Evolutionary conservation across 2,113 vertebrate species (phyloP).

Genomic region (Carassius carassius): DNA sequence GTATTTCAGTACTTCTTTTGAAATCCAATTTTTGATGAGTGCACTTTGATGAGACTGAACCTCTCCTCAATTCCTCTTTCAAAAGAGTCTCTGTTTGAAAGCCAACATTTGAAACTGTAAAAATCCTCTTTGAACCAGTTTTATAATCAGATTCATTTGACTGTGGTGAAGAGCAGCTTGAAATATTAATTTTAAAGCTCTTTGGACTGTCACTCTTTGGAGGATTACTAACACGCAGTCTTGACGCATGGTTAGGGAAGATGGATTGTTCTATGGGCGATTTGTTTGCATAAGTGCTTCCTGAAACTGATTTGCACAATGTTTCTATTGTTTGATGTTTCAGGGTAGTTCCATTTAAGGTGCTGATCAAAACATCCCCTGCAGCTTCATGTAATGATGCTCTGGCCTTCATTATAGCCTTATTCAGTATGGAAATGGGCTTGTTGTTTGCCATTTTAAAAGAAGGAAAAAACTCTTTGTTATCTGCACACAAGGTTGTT

Average conservation of each 20-base stretch:
- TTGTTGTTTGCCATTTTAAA: constrained; percentile 54
- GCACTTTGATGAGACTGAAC: neutral
- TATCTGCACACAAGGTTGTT: constrained; percentile 27
- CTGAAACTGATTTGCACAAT: neutral
- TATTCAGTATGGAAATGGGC: constrained; percentile 40
- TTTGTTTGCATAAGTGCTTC: constrained; percentile 8
- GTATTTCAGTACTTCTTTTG: neutral
- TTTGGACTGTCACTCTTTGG: constrained; percentile 3
- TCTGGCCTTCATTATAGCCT: constrained; percentile 52
- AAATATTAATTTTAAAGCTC: neutral
- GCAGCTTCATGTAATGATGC: constrained; percentile 41
- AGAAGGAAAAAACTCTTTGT: constrained; percentile 8
- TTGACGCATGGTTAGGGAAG: neutral
- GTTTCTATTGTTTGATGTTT: neutral
- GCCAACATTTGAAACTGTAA: constrained; percentile 74
- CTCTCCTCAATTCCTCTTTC: constrained; percentile 74
- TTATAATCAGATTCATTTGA: constrained; percentile 74
- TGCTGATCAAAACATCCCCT: constrained; percentile 9
- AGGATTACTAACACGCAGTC: neutral
- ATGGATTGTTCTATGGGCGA: neutral
- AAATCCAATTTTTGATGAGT: neutral
- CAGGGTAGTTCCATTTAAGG: neutral
- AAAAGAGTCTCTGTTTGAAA: constrained; percentile 78
- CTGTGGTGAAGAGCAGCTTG: constrained; percentile 46
- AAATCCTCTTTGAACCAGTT: constrained; percentile 83